Base-by-base conservation (phyloP, 1,140 invertebrate genomes). In the Scaptomyza montana region DNA sequence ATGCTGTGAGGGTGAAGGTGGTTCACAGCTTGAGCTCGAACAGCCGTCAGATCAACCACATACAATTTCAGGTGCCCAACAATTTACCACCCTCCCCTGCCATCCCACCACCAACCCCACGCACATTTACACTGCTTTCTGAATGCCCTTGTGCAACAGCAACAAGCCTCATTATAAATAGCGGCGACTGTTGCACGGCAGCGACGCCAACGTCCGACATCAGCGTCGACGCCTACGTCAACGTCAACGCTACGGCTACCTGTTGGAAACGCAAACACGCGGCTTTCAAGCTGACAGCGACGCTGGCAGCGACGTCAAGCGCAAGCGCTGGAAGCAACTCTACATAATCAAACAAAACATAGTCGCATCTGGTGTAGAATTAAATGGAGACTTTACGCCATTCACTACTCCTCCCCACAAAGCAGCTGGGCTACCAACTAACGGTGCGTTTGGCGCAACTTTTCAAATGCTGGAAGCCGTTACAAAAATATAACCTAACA, bases 241-340 rank as follows among this genome's bases (percentile, higher is more conserved):
- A 16, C 16, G 16, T 16, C 16, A 16, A 16, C 16, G 16, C 49
- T 8, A 54, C 46, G 72, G 68, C 84, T 89, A 86, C 82, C 82
- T 86, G 82, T 86, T 86, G 82, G 82, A 86, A 86, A 79, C 74
- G 82, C 82, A 89, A 86, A 86, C 84, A 87, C 49, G 19, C 54
- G 46, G 49, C 49, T 51, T 50, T n/a, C 53, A 47, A 1, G 8
- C 51, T n/a, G 13, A 43, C 62, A 54, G 54, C 77, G 43, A 55
- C 61, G 74, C 41, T 63, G 63, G 36, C 81, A 70, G 65, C 60
- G 59, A 30, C 19, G 7, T 16, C 9, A 25, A 1, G 78, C 78
- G 82, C 82, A 66, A 21, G 68, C 82, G 72, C 68, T 87, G 82
- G 82, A 87, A 87, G 10, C 13, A 53, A 87, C 36, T 87, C 82